Percentiles rank a stretch among this genome's conserved stretches.
Conservation (phyloP, 2,797 vertebrate genomes). For the Rhyacichthys aspro region DNA sequence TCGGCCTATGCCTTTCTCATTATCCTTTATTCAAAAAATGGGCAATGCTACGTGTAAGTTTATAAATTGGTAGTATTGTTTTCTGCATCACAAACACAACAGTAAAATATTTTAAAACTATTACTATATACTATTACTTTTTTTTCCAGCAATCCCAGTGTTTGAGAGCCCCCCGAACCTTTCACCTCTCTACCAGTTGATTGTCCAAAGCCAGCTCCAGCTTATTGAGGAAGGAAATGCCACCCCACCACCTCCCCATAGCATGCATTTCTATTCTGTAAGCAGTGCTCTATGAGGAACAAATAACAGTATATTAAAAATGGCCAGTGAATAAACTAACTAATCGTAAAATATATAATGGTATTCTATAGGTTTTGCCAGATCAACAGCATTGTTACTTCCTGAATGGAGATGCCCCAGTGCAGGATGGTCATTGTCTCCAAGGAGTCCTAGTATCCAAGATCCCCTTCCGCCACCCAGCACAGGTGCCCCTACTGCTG, state of each 20-base stretch:
- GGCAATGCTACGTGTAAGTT: conserved; percentile 88
- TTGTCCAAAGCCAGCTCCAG: conserved; percentile 90
- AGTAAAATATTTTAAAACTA: not conserved
- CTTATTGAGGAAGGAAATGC: conserved; percentile 81
- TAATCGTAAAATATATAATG: not conserved
- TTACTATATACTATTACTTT: not conserved
- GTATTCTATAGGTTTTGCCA: conserved; percentile 85
- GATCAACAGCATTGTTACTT: conserved; percentile 99
- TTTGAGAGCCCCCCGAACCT: conserved; percentile 87
- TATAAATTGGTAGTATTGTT: not conserved
- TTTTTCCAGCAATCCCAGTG: conserved; percentile 86
- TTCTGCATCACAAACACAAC: not conserved
- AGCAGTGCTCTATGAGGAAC: conserved; percentile 55
- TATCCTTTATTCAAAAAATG: conserved; percentile 92
- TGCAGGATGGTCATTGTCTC: conserved; percentile 91
- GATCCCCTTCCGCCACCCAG: conserved; percentile 96
- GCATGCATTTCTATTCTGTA: conserved; percentile 96
- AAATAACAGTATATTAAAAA: no score
- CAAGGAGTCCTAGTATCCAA: conserved; percentile 92
- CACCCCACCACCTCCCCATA: conserved; percentile 69
- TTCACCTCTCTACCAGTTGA: conserved; percentile 90
- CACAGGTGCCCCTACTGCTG: conserved; percentile 91
- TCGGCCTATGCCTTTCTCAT: conserved; percentile 92
- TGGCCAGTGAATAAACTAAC: not conserved
- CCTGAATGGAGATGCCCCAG: conserved; percentile 94